Conservation (phyloP, 2,113 vertebrate species). For the Ellobius talpinus region DNA sequence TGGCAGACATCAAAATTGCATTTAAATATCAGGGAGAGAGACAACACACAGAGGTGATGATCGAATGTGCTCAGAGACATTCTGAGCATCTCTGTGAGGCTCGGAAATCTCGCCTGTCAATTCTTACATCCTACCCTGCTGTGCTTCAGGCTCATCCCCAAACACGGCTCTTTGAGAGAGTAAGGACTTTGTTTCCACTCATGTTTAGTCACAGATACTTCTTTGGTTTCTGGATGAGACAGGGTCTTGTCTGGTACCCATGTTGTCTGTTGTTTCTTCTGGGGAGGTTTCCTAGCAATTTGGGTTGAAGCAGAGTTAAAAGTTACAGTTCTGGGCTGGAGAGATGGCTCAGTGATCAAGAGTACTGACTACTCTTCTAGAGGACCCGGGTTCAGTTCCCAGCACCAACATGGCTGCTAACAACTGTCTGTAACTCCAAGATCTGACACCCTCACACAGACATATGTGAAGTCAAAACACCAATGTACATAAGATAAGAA, state of each 20-base stretch:
- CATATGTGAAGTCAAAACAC: too few relatives aligned
- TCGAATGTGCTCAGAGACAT: slow-evolving; percentile 16
- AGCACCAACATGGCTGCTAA: too few relatives aligned
- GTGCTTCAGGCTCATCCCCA: neutral
- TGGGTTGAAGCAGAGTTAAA: neutral
- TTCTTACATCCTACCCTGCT: neutral
- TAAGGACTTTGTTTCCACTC: neutral
- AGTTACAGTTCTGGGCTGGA: neutral
- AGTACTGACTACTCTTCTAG: too few relatives aligned
- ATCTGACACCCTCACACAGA: too few relatives aligned
- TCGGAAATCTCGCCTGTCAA: slow-evolving; percentile 40
- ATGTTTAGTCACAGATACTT: neutral
- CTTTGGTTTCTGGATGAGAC: neutral
- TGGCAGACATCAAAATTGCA: slow-evolving; percentile 79
- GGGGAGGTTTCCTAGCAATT: neutral
- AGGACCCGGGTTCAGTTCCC: too few relatives aligned
- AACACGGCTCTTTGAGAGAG: neutral
- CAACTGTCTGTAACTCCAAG: too few relatives aligned
- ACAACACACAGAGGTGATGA: neutral
- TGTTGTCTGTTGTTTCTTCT: neutral
- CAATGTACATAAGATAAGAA: too few relatives aligned
- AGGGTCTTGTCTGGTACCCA: neutral
- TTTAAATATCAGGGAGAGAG: slow-evolving; percentile 72
- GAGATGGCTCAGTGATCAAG: neutral
- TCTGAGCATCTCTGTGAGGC: slow-evolving; percentile 39